Base-by-base conservation (phyloP, 2,113 vertebrate species). In the Phycodurus eques region DNA sequence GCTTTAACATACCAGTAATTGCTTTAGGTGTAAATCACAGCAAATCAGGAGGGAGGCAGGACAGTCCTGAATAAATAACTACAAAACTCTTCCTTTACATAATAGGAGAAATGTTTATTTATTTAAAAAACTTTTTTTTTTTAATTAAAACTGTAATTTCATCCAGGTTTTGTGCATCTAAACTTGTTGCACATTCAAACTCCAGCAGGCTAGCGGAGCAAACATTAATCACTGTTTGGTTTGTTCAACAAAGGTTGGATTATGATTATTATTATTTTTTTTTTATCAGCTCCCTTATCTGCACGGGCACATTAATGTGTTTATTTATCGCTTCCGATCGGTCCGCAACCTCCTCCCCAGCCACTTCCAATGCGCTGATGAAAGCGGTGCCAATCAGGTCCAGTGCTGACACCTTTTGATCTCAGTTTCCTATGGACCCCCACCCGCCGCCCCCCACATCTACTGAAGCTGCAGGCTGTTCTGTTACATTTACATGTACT, bases 11-110 rank as follows among this genome's bases (percentile, higher is more conserved):
- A 83, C 84, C 69, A 31, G 67, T 90, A 86, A 85, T 85, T 85
- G 82, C 69, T 80, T 84, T 82, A 67, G 80, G 85, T 89, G 84
- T 92, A 88, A 91, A 89, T 90, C 72, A 85, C 20, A 13, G 27
- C 39, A 60, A 85, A 71, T 75, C 13, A 43, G 65, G 31, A 65
- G 64, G 56, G 62, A 54, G 54, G 67, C 69, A 42, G 73, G 51
- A 22, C 74, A 35, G 85, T 65, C 60, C 46, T 20, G 67, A 27
- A 51, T 63, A n/a, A 63, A 63, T 63, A 20, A 63, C 35, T 63
- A 63, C 35, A 43, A n/a, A 42, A 63, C 17, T 9, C 53, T 10
- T 20, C 17, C 20, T 54, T 22, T 3, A 56, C 20, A 2, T 9
- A 42, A 7, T 17, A 12, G 27, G 14, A 61, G 27, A 61, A n/a